A percentile compares a stretch with the other conserved stretches of the same genome.
Conservation (phyloP, 2,888 invertebrate genomes). For the Drosophila neotestacea region DNA sequence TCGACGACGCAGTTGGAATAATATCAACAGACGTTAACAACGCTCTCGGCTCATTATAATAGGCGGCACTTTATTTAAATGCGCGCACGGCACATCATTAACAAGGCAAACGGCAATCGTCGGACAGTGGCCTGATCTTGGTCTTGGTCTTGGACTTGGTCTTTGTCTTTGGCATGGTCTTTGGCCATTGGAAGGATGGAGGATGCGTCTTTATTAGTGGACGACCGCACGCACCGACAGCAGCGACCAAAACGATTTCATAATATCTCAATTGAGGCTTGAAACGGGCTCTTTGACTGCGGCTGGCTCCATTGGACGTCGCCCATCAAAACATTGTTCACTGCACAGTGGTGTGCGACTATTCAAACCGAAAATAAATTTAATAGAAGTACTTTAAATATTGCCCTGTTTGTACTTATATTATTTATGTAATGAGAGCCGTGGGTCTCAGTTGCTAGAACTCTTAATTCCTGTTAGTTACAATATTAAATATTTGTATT, state of each 20-base stretch:
- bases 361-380: not conserved
- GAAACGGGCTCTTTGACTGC: slow-evolving; percentile 34
- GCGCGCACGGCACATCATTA: slow-evolving; percentile 79
- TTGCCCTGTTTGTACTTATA: too few relatives aligned
- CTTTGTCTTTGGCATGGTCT: not conserved
- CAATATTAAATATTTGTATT: not conserved
- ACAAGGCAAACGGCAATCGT: slow-evolving; percentile 64
- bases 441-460: too few relatives aligned
- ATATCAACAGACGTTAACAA: slow-evolving; percentile 63
- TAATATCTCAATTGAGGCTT: slow-evolving; percentile 75
- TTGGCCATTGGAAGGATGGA: slow-evolving; percentile 38
- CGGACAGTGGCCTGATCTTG: slow-evolving; percentile 6
- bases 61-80: slow-evolving; percentile 80
- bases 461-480: too few relatives aligned
- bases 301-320: slow-evolving; percentile 47
- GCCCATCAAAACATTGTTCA: slow-evolving; percentile 52
- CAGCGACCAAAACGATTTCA: slow-evolving; percentile 65
- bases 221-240: slow-evolving; percentile 73
- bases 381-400: not conserved
- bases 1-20: slow-evolving; percentile 54
- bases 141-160: not conserved
- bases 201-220: slow-evolving; percentile 71
- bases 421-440: too few relatives aligned
- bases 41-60: slow-evolving; percentile 74
- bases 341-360: slow-evolving; percentile 23